These are phyloP conservation scores for Chelonus insularis DNA, from an alignment of 1,140 invertebrate species.

Conservation along the genomic window DNA sequence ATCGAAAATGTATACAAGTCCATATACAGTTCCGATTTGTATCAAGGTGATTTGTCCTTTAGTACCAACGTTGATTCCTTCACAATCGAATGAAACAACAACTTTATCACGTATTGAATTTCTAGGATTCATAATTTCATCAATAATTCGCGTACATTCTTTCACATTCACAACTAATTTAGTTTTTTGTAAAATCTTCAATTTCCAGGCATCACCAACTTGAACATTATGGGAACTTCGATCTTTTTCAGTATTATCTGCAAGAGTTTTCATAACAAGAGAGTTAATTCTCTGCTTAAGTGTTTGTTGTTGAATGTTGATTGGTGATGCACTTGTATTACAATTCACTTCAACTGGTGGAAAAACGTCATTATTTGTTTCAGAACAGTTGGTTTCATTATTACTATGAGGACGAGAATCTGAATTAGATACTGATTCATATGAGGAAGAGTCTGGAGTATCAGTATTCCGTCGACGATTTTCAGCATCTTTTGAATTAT, in stretches of 20 bases:
- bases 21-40: slow-evolving; percentile 79
- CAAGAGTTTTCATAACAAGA: slow-evolving; percentile 84
- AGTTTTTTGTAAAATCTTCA: slow-evolving; percentile 78
- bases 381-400: slow-evolving; percentile 10
- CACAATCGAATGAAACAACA: slow-evolving; percentile 83
- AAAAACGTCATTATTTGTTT: slow-evolving; percentile 16
- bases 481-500: slow-evolving; percentile 20
- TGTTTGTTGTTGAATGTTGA: slow-evolving; percentile 65
- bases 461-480: neutral
- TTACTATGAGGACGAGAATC: slow-evolving; percentile 36
- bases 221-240: slow-evolving; percentile 62
- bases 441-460: neutral
- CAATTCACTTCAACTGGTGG: slow-evolving; percentile 41
- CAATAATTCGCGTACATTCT: slow-evolving; percentile 77
- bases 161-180: slow-evolving; percentile 75
- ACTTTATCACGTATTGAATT: slow-evolving; percentile 57
- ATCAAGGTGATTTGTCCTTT: slow-evolving; percentile 84
- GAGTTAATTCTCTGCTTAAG: slow-evolving; percentile 86
- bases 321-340: slow-evolving; percentile 41
- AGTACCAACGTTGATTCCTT: slow-evolving; percentile 86
- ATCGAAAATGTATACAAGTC: slow-evolving; percentile 87
- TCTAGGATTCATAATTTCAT: slow-evolving; percentile 71
- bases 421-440: slow-evolving; percentile 32
- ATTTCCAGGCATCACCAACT: slow-evolving; percentile 76
- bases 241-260: slow-evolving; percentile 87